phyloP scores from a whole-genome alignment of 2,888 invertebrate species.

The Drosophila limbata region DNA sequence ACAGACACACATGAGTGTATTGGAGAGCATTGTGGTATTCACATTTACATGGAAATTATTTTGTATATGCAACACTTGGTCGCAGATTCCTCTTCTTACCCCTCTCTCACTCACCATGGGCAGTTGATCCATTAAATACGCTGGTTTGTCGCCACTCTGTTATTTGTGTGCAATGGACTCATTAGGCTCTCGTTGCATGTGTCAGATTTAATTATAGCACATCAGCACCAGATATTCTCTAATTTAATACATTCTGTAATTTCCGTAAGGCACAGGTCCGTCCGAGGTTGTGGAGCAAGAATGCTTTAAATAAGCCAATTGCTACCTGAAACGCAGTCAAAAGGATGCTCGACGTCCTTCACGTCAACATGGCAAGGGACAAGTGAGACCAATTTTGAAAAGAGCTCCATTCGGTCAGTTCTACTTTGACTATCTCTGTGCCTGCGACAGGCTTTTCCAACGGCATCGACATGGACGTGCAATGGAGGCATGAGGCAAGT shows the following conservation, averaged over 20 bases:
- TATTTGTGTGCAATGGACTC: conserved; percentile 60
- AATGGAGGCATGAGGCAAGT: conserved; percentile 31
- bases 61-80: conserved; percentile 65
- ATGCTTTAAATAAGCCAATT: conserved; percentile 65
- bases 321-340: conserved; percentile 35
- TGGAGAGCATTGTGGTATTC: conserved; percentile 15
- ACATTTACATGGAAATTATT: conserved; percentile 62
- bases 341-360: conserved; percentile 52
- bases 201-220: conserved; percentile 53
- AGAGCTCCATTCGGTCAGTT: neutral
- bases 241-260: conserved; percentile 34
- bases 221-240: conserved; percentile 10
- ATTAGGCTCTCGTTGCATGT: conserved; percentile 49
- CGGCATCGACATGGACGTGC: neutral
- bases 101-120: neutral
- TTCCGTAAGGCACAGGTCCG: conserved; percentile 21
- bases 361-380: conserved; percentile 35
- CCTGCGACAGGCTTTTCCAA: conserved; percentile 13
- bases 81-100: conserved; percentile 23
- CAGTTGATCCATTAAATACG: conserved; percentile 34
- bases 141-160: conserved; percentile 40
- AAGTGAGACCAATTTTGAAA: conserved; percentile 58
- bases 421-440: conserved; percentile 13
- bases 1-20: neutral
- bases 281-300: conserved; percentile 52